Percentiles rank a stretch among this genome's conserved stretches.
Evolutionary conservation across 2,113 vertebrate genomes (phyloP).

Genomic region (Myodes glareolus): DNA sequence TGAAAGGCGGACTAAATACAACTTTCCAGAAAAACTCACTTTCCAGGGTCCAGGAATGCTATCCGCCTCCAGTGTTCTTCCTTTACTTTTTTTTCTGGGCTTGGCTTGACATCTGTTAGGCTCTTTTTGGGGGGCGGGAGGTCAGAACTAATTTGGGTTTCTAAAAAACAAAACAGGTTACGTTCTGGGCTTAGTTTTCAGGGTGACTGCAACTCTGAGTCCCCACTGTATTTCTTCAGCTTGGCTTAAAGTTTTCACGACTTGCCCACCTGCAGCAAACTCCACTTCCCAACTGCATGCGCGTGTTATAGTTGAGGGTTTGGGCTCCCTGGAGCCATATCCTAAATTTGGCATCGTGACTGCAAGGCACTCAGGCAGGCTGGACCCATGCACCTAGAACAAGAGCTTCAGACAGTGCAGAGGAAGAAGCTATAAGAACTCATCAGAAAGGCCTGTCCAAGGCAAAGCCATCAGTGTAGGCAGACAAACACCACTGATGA

Average conservation of each 20-base stretch:
- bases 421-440: neutral
- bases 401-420: neutral
- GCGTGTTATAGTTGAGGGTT: neutral
- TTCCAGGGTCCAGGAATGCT: neutral
- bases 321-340: neutral
- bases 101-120: neutral
- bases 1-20: neutral
- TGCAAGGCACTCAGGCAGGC: neutral
- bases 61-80: neutral
- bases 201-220: neutral
- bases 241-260: neutral
- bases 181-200: conserved; percentile 22
- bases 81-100: neutral
- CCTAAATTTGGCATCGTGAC: neutral
- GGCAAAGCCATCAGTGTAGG: neutral
- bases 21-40: neutral
- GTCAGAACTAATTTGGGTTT: conserved; percentile 3
- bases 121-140: neutral
- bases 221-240: neutral
- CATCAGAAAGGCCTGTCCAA: neutral
- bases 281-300: neutral
- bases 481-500: neutral
- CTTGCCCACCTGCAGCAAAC: neutral
- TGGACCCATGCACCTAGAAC: neutral
- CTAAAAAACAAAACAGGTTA: neutral